These are phyloP conservation scores for Chrosomus eos DNA, from an alignment of 2,797 vertebrate genomes.

Conservation along the genomic window DNA sequence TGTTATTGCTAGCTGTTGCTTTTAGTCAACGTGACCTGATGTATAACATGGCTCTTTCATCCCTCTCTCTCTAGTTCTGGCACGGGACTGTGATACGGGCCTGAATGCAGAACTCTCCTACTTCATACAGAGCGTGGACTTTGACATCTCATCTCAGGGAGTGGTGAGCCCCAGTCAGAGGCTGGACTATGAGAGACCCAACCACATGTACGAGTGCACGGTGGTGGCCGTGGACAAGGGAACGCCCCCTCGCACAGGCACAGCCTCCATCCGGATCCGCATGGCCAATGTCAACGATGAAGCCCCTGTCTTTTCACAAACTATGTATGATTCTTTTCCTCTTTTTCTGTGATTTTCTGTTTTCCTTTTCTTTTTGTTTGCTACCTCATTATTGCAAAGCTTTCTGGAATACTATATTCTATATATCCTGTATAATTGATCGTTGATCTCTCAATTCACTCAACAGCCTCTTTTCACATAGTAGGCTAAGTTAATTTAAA, in stretches of 20 bases:
- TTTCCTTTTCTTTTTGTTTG: neutral
- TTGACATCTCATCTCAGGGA: conserved; percentile 82
- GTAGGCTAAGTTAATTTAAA: neutral
- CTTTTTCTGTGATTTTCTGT: too few relatives aligned
- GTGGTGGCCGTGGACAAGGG: conserved; percentile 88
- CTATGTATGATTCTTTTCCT: conserved; percentile 73
- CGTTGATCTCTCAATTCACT: neutral
- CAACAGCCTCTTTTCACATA: neutral
- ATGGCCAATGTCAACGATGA: conserved; percentile 87
- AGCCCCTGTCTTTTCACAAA: conserved; percentile 87
- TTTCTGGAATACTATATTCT: neutral
- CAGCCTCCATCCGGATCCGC: conserved; percentile 83
- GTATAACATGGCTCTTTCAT: conserved; percentile 22
- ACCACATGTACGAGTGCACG: conserved; percentile 89
- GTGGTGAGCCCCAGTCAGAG: conserved; percentile 81
- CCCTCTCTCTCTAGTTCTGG: conserved; percentile 72
- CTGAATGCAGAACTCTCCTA: conserved; percentile 86
- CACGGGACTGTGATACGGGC: conserved; percentile 87
- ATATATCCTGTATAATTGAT: neutral
- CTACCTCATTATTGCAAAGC: neutral
- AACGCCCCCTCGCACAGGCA: conserved; percentile 82
- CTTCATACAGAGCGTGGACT: conserved; percentile 83
- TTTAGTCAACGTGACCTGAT: conserved; percentile 40
- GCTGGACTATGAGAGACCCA: conserved; percentile 86
- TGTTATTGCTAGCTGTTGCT: conserved; percentile 19